Conservation (phyloP, 2,797 vertebrate species). For the Psittacula echo region DNA sequence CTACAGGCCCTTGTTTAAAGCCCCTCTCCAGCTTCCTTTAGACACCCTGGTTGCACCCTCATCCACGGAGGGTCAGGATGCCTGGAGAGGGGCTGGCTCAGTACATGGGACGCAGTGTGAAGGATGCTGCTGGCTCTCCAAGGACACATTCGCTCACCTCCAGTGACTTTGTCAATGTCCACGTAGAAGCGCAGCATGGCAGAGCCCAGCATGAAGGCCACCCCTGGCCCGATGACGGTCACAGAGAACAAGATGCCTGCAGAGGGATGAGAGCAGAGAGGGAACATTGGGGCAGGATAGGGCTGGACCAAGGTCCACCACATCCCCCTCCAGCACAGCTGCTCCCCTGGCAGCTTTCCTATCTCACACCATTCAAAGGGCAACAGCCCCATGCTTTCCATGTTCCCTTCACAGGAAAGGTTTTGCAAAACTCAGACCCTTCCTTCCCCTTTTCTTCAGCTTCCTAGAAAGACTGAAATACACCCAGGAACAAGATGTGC, state of each 20-base stretch:
- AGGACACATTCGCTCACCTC: constrained; percentile 60
- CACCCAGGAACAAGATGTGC: background rate
- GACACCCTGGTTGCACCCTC: background rate
- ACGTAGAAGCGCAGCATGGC: constrained; percentile 86
- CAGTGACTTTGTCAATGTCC: constrained; percentile 84
- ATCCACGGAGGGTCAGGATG: fast-evolving
- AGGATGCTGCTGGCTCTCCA: background rate
- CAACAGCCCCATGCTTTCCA: background rate
- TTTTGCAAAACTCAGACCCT: background rate
- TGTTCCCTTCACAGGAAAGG: background rate
- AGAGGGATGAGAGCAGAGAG: background rate
- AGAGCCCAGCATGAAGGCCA: constrained; percentile 88
- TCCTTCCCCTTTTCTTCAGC: background rate
- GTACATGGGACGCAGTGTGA: background rate
- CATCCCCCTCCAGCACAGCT: background rate
- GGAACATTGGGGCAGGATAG: background rate
- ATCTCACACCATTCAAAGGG: background rate
- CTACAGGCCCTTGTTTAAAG: background rate
- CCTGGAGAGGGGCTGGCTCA: background rate
- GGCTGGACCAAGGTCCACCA: background rate
- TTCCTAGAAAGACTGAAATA: background rate
- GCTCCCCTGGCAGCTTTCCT: background rate
- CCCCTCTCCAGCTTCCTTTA: background rate
- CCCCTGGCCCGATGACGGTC: constrained; percentile 86
- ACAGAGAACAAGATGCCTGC: constrained; percentile 89